These are phyloP conservation scores for Esox niger DNA, from an alignment of 2,113 vertebrate genomes.

Conservation along the genomic window DNA sequence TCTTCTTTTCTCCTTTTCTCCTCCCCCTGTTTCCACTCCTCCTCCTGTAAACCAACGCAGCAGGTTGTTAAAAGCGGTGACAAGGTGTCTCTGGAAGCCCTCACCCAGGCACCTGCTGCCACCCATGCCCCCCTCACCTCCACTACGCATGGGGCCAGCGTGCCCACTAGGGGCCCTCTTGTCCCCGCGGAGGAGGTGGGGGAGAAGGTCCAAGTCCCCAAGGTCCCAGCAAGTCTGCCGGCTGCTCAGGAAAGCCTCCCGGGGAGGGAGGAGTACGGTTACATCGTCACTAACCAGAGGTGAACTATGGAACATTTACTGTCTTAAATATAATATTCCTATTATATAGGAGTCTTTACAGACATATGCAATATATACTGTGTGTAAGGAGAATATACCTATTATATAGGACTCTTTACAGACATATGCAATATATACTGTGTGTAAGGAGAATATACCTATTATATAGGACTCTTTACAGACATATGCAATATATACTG, in stretches of 20 bases:
- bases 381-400: too few relatives aligned
- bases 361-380: too few relatives aligned
- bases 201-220: not conserved
- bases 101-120: not conserved
- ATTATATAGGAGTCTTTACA: too few relatives aligned
- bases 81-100: constrained; percentile 28
- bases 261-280: constrained; percentile 85
- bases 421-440: too few relatives aligned
- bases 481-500: too few relatives aligned
- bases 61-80: constrained; percentile 64
- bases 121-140: constrained; percentile 28
- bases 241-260: constrained; percentile 30
- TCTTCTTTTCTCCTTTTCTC: too few relatives aligned
- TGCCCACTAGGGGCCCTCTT: not conserved
- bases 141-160: constrained; percentile 24
- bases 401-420: too few relatives aligned
- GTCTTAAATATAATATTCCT: not conserved
- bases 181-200: not conserved
- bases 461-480: too few relatives aligned
- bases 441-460: too few relatives aligned
- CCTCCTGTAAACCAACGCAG: constrained; percentile 49
- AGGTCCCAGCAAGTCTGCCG: not conserved
- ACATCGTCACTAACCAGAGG: constrained; percentile 93
- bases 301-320: constrained; percentile 60
- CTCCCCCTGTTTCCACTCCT: not conserved